Conservation (phyloP, 2,888 invertebrate species). For the Tetanocera ferruginea region DNA sequence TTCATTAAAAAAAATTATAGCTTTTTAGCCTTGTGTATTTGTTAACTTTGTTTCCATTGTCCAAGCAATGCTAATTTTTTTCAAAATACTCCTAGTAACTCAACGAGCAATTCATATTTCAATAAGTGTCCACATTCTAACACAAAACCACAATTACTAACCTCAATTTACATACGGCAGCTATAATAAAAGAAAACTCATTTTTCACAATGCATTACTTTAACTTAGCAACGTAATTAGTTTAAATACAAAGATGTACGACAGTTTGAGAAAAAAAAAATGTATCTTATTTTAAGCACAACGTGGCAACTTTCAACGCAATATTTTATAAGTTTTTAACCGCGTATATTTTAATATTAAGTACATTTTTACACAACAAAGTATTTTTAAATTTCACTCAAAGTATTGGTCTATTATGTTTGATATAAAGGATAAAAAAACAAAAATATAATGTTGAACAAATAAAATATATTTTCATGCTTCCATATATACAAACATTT, state of each 20-base stretch:
- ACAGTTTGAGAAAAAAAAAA: slow-evolving; percentile 16
- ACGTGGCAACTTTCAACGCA: slow-evolving; percentile 54
- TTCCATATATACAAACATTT: slow-evolving; percentile 15
- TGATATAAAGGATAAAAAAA: slow-evolving; percentile 11
- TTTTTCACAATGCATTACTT: slow-evolving; percentile 16
- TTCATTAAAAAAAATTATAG: no score
- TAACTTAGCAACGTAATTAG: slow-evolving; percentile 25
- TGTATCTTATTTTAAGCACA: slow-evolving; percentile 33
- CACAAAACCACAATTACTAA: no score
- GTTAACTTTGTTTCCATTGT: no score
- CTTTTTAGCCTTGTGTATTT: no score
- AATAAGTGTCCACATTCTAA: no score
- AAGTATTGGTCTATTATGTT: slow-evolving; percentile 23
- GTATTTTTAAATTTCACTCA: slow-evolving; percentile 9
- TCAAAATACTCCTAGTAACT: no score
- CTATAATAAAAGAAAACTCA: neutral
- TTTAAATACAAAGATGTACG: neutral
- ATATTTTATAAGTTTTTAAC: slow-evolving; percentile 41
- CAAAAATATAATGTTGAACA: neutral
- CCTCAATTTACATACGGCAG: neutral
- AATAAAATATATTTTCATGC: slow-evolving; percentile 19
- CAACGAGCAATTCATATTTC: no score
- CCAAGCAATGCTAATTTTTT: no score
- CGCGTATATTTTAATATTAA: neutral
- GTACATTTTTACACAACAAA: neutral